Percentiles rank a stretch among this genome's conserved stretches.
Conservation (phyloP, 2,113 vertebrate genomes). For the Falco punctatus region DNA sequence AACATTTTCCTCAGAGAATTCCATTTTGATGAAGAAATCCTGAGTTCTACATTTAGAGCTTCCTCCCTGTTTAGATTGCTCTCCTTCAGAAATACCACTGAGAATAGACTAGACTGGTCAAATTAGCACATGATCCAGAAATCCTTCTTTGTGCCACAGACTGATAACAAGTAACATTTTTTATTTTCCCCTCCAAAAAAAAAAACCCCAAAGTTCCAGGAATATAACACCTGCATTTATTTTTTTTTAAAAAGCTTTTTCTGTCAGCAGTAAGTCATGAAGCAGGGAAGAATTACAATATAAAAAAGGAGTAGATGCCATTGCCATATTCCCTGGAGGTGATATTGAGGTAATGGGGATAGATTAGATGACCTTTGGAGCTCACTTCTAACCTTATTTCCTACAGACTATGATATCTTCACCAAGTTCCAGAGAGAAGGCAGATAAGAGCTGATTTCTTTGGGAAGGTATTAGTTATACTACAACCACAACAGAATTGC, state of each 20-base stretch:
- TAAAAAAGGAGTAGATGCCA: neutral
- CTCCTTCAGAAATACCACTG: neutral
- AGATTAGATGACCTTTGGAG: constrained; percentile 70
- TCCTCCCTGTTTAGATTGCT: neutral
- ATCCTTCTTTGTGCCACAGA: neutral
- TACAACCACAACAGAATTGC: constrained; percentile 34
- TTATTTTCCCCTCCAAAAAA: neutral
- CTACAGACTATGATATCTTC: constrained; percentile 64
- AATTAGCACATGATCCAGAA: neutral
- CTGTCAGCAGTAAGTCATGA: neutral
- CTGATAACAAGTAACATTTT: neutral
- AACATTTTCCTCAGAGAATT: neutral
- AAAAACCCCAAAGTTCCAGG: neutral
- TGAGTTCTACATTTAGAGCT: neutral
- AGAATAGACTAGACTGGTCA: neutral
- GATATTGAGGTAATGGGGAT: constrained; percentile 60
- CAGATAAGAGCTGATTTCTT: constrained; percentile 66
- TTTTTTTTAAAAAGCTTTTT: neutral
- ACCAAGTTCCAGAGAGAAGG: constrained; percentile 52
- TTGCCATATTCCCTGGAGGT: constrained; percentile 57
- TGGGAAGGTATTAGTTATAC: constrained; percentile 60
- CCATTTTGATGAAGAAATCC: neutral
- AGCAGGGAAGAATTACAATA: constrained; percentile 34
- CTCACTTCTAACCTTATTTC: constrained; percentile 67
- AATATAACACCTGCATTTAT: neutral